Evolutionary conservation across 1,140 invertebrate genomes (phyloP), one percentile per base, ranked within the genome.

Genomic region (Spodoptera litura): DNA sequence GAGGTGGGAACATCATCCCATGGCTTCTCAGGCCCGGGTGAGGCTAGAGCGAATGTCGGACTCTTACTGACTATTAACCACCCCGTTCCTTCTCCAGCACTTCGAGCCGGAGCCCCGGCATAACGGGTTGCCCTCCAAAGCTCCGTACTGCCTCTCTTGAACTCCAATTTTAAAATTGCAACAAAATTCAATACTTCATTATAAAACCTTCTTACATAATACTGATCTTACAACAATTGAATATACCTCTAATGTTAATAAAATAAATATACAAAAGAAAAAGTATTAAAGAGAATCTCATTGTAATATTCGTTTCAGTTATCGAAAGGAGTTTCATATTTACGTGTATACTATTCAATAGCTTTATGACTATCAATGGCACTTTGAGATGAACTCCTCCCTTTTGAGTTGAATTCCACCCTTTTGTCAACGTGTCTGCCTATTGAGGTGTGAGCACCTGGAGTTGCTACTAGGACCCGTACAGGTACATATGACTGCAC

Each of bases 301-400:
- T 53, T 53, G 4, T 31, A 31, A 56, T 25, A 56, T 10, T 11
- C 25, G 20, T 44, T 3, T 64, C 9, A 44, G 13, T 64, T 15
- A 20, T 44, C 4, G n/a, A 44, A 64, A 44, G 9, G 31, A 38
- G 13, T 49, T 49, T 49, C 3, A 66, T 66, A 49, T 66, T 15
- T 44, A 44, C 35, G 13, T 10, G 35, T 64, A 35, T 4, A 62
- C 15, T 25, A 15, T 49, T 66, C 38, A 66, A 66, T 66, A 4
- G 62, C 62, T 66, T 38, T 66, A 49, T 66, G 62, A 49, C 38
- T 66, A 66, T n/a, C n/a, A 20, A 44, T 49, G 20, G 62, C 38
- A 66, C 62, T 66, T 66, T 66, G 62, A 66, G 38, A 20, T 64
- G 13, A n/a, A 10, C 35, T 38, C 38, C 8, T 49, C 62, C 38